A percentile compares a stretch with the other conserved stretches of the same genome.
Evolutionary conservation across 2,797 vertebrate genomes (phyloP).

Genomic region (Coendou prehensilis): DNA sequence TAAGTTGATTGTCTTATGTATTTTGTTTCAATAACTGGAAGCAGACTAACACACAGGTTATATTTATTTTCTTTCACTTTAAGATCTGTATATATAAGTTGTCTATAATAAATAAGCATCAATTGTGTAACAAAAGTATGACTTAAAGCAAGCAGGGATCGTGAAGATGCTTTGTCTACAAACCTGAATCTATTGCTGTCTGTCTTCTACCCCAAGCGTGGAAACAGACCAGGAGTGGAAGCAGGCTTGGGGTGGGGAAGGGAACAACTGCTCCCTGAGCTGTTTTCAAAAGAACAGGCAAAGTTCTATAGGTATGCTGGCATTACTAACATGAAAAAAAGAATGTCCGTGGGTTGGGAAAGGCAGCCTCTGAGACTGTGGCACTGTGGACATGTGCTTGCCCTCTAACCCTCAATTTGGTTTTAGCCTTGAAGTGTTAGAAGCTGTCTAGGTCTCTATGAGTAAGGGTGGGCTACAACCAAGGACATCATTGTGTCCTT

Average conservation of each 20-base stretch:
- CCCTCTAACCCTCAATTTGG: neutral
- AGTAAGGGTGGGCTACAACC: neutral
- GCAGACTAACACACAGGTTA: neutral
- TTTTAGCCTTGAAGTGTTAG: neutral
- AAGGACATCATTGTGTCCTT: neutral
- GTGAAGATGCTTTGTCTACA: neutral
- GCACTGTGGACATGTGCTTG: neutral
- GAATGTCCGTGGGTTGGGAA: neutral
- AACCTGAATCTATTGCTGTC: neutral
- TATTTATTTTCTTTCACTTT: conserved; percentile 46
- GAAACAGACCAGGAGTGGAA: neutral
- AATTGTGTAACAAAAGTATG: neutral
- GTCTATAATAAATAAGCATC: neutral
- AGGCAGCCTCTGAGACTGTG: neutral
- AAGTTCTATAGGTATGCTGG: neutral
- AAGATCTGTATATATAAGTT: neutral
- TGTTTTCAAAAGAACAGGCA: neutral
- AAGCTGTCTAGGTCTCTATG: neutral
- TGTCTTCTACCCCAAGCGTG: neutral
- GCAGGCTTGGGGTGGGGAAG: neutral
- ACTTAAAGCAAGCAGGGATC: neutral
- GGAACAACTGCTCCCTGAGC: neutral
- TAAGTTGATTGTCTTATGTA: neutral
- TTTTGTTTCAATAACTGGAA: neutral
- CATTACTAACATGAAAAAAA: conserved; percentile 13